These are phyloP conservation scores for Platalea minor DNA, from an alignment of 2,797 vertebrate species.

Conservation along the genomic window DNA sequence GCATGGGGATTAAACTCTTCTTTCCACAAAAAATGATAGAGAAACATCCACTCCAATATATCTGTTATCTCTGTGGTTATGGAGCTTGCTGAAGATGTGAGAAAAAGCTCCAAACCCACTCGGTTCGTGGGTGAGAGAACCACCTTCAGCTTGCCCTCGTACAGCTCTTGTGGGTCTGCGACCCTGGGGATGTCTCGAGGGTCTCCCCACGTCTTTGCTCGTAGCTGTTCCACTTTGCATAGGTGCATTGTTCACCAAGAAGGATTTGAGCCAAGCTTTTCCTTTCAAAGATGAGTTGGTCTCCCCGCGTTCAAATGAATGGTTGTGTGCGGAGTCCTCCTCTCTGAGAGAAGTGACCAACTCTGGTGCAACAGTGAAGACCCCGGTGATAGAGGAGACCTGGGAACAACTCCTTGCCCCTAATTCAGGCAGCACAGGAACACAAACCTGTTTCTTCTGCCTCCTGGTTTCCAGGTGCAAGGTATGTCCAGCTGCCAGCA, in stretches of 20 bases:
- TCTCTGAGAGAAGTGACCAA: not conserved
- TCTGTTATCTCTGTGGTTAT: not conserved
- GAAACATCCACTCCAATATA: not conserved
- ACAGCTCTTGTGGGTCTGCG: not conserved
- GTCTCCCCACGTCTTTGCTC: not conserved
- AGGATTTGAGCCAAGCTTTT: not conserved
- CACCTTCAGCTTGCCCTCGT: fast-evolving
- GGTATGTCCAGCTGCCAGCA: not conserved
- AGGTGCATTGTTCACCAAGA: not conserved
- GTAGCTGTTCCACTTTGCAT: not conserved
- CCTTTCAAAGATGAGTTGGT: not conserved
- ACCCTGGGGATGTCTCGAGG: not conserved
- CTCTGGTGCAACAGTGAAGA: not conserved
- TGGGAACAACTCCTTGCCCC: not conserved
- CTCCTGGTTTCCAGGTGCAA: not conserved
- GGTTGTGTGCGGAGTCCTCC: not conserved
- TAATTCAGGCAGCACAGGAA: not conserved
- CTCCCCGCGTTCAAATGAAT: not conserved
- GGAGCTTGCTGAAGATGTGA: not conserved
- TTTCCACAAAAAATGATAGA: not conserved
- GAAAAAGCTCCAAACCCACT: not conserved
- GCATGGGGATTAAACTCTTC: not conserved
- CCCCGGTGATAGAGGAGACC: fast-evolving
- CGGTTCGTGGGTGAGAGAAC: not conserved
- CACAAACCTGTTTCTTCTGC: not conserved